A percentile compares a stretch with the other conserved stretches of the same genome.
phyloP scores from a whole-genome alignment of 2,888 invertebrate species.

The Ctenicera cuprea region DNA sequence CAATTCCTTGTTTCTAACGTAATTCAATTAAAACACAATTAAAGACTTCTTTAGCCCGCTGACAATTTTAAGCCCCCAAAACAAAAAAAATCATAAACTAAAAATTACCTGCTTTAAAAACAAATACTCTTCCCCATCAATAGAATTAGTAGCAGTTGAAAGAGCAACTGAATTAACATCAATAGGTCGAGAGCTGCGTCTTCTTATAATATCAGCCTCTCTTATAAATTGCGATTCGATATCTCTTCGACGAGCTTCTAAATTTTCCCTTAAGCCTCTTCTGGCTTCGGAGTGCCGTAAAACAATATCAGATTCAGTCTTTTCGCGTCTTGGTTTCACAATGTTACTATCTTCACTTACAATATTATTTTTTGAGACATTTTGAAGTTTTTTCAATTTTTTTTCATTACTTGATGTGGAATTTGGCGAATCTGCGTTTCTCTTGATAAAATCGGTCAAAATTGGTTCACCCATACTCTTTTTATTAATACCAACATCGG shows the following conservation, averaged over 20 bases:
- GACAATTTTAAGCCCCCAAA: constrained; percentile 38
- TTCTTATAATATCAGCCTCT: constrained; percentile 71
- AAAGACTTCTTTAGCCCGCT: background rate
- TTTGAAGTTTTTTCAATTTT: constrained; percentile 30
- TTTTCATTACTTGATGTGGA: constrained; percentile 37
- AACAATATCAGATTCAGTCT: constrained; percentile 92
- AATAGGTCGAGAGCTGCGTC: constrained; percentile 72
- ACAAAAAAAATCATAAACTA: constrained; percentile 43
- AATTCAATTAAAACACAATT: constrained; percentile 29
- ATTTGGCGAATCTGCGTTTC: constrained; percentile 70
- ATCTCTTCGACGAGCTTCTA: constrained; percentile 73
- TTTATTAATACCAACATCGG: constrained; percentile 73
- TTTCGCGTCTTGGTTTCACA: constrained; percentile 86
- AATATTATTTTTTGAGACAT: constrained; percentile 34
- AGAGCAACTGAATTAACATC: constrained; percentile 68
- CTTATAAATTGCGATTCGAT: constrained; percentile 71
- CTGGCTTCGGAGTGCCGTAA: constrained; percentile 78
- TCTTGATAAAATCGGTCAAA: constrained; percentile 81
- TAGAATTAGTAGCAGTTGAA: constrained; percentile 66
- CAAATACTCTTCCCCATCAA: constrained; percentile 71
- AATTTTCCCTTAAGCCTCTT: constrained; percentile 72
- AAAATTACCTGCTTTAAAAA: constrained; percentile 71
- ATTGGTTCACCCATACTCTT: constrained; percentile 81
- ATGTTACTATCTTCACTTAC: constrained; percentile 67
- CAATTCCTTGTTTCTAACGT: constrained; percentile 11